Conservation (phyloP, 1,140 invertebrate genomes). For the Meteorus sp. region DNA sequence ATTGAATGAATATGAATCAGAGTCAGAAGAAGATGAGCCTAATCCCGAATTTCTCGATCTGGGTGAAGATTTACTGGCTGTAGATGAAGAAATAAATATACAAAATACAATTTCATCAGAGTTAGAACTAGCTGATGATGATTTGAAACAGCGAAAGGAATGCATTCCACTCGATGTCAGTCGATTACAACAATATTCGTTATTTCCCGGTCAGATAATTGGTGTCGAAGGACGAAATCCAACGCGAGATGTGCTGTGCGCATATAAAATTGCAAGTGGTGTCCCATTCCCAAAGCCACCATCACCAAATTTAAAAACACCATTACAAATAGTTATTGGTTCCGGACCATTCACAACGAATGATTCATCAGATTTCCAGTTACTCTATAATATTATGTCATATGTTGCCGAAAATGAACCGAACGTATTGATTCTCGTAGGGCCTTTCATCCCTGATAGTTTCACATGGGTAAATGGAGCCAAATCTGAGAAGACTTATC, state of each 20-base stretch:
- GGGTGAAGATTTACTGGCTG: background rate
- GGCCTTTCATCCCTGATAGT: constrained; percentile 79
- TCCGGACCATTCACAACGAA: constrained; percentile 82
- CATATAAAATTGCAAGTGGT: constrained; percentile 66
- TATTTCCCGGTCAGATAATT: constrained; percentile 86
- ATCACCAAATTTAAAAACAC: constrained; percentile 39
- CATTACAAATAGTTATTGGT: constrained; percentile 72
- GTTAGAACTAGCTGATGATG: background rate
- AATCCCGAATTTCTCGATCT: too few species aligned
- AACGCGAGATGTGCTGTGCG: constrained; percentile 69
- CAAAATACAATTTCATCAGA: background rate
- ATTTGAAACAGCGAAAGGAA: constrained; percentile 11
- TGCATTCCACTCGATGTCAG: constrained; percentile 61
- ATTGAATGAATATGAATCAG: constrained; percentile 38
- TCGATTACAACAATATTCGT: constrained; percentile 68
- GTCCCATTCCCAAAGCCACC: constrained; percentile 40
- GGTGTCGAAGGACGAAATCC: constrained; percentile 73
- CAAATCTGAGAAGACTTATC: constrained; percentile 61
- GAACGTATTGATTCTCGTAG: constrained; percentile 78
- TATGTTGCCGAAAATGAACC: constrained; percentile 72
- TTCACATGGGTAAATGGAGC: constrained; percentile 48
- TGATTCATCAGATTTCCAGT: constrained; percentile 73
- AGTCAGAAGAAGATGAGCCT: background rate
- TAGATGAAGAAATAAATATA: background rate
- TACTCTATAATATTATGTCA: constrained; percentile 75